These are phyloP conservation scores for Platysteira castanea DNA, from an alignment of 2,113 vertebrate genomes.

Conservation along the genomic window DNA sequence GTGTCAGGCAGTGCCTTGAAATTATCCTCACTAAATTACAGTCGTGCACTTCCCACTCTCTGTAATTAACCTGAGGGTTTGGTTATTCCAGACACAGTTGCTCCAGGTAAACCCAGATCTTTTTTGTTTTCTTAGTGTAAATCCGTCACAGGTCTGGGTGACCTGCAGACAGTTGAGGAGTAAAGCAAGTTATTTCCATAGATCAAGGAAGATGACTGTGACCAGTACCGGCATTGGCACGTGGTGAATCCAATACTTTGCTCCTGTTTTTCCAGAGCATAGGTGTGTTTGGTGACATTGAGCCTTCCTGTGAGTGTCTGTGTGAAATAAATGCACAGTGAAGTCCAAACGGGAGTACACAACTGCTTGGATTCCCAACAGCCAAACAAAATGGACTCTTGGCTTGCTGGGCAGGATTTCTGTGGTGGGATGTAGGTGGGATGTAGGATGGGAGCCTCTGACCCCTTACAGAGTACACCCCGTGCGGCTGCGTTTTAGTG, in stretches of 20 bases:
- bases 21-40: slow-evolving; percentile 80
- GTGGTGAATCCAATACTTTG: not conserved
- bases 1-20: slow-evolving; percentile 70
- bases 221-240: not conserved
- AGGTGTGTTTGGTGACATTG: accelerated
- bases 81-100: slow-evolving; percentile 80
- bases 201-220: not conserved
- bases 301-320: not conserved
- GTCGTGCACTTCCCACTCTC: slow-evolving; percentile 70
- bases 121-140: slow-evolving; percentile 63
- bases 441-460: not conserved
- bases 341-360: not conserved
- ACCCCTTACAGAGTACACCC: not conserved
- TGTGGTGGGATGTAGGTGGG: not conserved
- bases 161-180: slow-evolving; percentile 12
- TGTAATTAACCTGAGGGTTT: slow-evolving; percentile 81
- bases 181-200: not conserved
- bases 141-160: slow-evolving; percentile 51
- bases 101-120: slow-evolving; percentile 46
- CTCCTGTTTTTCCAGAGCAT: not conserved
- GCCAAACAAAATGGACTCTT: not conserved
- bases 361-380: not conserved
- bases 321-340: not conserved
- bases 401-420: not conserved
- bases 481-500: accelerated